phyloP scores from a whole-genome alignment of 2,797 vertebrate species.

The Scomberomorus guttatus region DNA sequence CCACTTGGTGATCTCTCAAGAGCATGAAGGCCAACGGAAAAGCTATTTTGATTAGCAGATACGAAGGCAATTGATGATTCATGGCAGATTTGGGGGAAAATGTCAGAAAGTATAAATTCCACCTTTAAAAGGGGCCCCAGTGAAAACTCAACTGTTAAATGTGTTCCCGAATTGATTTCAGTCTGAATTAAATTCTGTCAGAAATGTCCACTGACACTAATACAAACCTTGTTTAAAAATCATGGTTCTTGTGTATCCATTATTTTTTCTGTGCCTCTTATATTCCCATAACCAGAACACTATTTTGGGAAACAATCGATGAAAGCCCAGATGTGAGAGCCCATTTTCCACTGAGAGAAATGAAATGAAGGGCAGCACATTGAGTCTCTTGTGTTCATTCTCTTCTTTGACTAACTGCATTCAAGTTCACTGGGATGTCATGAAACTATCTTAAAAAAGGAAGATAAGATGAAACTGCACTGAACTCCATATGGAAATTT shows the following conservation, averaged over 20 bases:
- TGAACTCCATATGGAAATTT: constrained; percentile 51
- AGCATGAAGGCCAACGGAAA: constrained; percentile 35
- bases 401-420: constrained; percentile 44
- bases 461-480: constrained; percentile 22
- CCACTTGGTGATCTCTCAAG: constrained; percentile 54
- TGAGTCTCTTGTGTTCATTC: constrained; percentile 46
- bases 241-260: constrained; percentile 16
- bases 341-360: constrained; percentile 66
- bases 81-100: not conserved
- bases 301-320: constrained; percentile 68
- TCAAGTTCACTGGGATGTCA: constrained; percentile 45
- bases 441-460: constrained; percentile 25
- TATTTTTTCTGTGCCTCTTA: constrained; percentile 25
- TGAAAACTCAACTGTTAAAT: constrained; percentile 25
- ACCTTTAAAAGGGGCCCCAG: constrained; percentile 10
- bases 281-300: constrained; percentile 35
- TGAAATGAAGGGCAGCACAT: constrained; percentile 54
- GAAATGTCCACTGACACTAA: constrained; percentile 12
- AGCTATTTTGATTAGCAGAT: constrained; percentile 41
- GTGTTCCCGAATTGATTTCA: constrained; percentile 15
- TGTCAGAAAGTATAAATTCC: constrained; percentile 29
- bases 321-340: constrained; percentile 48
- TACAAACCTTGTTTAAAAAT: constrained; percentile 22
- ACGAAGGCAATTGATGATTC: constrained; percentile 24
- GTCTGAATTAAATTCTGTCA: not conserved